Percentiles rank a stretch among this genome's conserved stretches.
Conservation (phyloP, 2,797 vertebrate species). For the Intellagama lesueurii region DNA sequence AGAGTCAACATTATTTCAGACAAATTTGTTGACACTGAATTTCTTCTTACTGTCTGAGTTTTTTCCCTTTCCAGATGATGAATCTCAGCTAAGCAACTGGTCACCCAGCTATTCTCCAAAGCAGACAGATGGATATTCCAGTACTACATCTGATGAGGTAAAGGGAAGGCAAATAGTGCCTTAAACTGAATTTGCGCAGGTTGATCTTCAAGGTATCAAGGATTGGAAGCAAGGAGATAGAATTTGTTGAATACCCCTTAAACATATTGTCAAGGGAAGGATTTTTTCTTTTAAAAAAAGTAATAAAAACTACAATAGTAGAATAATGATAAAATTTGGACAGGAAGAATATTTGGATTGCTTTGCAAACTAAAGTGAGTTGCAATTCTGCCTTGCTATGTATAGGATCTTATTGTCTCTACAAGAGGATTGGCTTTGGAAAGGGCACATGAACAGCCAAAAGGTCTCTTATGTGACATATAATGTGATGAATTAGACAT, state of each 20-base stretch:
- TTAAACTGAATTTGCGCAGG: neutral
- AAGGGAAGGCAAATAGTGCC: constrained; percentile 49
- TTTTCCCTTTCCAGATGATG: constrained; percentile 62
- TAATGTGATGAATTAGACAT: neutral
- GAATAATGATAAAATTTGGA: neutral
- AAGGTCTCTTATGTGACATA: neutral
- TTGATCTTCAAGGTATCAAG: neutral
- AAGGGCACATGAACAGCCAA: neutral
- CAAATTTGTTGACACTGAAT: neutral
- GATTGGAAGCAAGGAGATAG: neutral
- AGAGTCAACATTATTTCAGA: constrained; percentile 9
- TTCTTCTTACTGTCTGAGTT: constrained; percentile 21
- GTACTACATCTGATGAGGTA: constrained; percentile 78
- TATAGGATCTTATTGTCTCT: neutral
- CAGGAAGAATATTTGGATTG: neutral
- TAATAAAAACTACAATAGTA: neutral
- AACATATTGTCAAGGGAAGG: neutral
- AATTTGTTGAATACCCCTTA: neutral
- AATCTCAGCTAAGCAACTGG: constrained; percentile 65
- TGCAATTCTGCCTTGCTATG: neutral
- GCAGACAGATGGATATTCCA: constrained; percentile 72
- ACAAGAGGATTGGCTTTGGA: constrained; percentile 13
- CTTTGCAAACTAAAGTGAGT: neutral
- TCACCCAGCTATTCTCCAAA: constrained; percentile 76
- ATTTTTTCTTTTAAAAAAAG: neutral